Conservation (phyloP, 2,113 vertebrate species). For the Trichechus manatus region DNA sequence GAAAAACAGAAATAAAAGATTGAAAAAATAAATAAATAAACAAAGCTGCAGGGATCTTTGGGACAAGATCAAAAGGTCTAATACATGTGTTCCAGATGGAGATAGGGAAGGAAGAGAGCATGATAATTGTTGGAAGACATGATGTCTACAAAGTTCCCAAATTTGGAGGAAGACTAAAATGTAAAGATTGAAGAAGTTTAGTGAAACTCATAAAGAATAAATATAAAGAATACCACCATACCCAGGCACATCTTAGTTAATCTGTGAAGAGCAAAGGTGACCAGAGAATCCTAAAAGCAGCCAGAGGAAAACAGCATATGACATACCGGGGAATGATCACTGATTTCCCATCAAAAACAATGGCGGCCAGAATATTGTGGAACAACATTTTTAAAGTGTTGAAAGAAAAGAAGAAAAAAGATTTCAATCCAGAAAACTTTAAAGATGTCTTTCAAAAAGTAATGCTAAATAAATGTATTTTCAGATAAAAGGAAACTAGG, state of each 20-base stretch:
- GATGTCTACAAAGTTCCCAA: not conserved
- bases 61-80: not conserved
- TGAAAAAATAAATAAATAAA: not conserved
- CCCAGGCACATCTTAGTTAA: not conserved
- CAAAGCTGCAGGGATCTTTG: not conserved
- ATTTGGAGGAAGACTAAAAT: slow-evolving; percentile 9
- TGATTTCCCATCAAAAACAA: not conserved
- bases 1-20: not conserved
- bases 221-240: not conserved
- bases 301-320: not conserved
- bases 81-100: not conserved
- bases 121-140: not conserved
- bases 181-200: not conserved
- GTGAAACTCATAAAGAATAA: not conserved
- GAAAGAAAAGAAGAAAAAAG: not conserved
- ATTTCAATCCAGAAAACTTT: not conserved
- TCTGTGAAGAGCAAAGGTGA: not conserved
- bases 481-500: slow-evolving; percentile 18
- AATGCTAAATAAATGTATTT: not conserved
- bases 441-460: not conserved
- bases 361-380: not conserved
- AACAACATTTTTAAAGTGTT: not conserved
- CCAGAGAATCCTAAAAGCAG: not conserved
- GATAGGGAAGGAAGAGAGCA: not conserved
- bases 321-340: not conserved